A percentile compares a stretch with the other conserved stretches of the same genome.
Evolutionary conservation across 1,140 invertebrate species (phyloP).

Genomic region (Mya arenaria): DNA sequence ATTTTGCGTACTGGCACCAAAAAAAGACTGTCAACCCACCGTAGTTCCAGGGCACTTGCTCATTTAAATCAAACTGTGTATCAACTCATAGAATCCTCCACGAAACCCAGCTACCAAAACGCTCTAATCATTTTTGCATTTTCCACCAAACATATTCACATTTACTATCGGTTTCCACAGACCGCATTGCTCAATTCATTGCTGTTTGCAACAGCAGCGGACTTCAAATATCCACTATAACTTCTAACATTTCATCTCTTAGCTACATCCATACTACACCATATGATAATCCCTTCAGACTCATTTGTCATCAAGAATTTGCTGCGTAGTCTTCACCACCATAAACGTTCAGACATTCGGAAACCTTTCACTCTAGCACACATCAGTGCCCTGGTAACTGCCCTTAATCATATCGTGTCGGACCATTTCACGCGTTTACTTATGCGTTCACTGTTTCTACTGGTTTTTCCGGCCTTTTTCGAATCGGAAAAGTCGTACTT

Average conservation of each 20-base stretch:
- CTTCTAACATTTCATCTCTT: neutral
- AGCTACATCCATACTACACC: neutral
- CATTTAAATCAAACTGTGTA: neutral
- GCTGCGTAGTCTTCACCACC: neutral
- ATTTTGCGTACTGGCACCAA: no score
- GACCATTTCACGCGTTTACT: neutral
- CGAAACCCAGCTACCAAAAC: constrained; percentile 6
- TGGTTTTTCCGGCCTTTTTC: constrained; percentile 10
- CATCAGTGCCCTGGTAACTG: neutral
- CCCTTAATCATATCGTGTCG: neutral
- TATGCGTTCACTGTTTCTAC: neutral
- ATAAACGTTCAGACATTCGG: neutral
- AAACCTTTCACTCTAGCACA: neutral
- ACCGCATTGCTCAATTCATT: constrained; percentile 19
- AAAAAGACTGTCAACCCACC: no score
- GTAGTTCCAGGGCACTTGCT: constrained; percentile 7
- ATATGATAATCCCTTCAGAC: neutral
- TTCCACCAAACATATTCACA: constrained; percentile 1
- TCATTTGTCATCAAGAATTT: constrained; percentile 6
- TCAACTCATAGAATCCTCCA: neutral
- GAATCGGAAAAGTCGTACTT: neutral
- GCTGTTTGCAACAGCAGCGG: neutral
- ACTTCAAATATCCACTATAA: constrained; percentile 2
- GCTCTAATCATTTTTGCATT: neutral
- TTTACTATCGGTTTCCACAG: neutral